A percentile compares a stretch with the other conserved stretches of the same genome.
Evolutionary conservation across 2,888 invertebrate species (phyloP).

Genomic region (Spicauda simplicius): DNA sequence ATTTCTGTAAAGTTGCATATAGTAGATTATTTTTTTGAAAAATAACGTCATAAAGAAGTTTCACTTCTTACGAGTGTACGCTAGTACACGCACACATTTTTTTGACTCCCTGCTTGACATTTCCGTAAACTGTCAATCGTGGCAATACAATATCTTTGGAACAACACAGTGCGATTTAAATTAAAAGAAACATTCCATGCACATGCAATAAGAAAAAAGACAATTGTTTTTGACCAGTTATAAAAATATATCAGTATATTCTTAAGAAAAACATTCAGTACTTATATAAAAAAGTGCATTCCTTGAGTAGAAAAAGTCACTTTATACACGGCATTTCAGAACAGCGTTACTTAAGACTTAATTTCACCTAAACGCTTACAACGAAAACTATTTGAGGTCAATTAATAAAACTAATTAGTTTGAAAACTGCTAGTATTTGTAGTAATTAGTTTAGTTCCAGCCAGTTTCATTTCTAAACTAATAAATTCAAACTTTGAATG

Average conservation of each 20-base stretch:
- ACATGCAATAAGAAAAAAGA: slow-evolving; percentile 3
- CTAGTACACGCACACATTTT: too few relatives aligned
- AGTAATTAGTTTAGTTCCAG: too few relatives aligned
- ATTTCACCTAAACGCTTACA: neutral
- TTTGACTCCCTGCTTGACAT: too few relatives aligned
- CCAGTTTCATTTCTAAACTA: too few relatives aligned
- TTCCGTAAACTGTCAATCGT: neutral
- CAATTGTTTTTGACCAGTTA: neutral
- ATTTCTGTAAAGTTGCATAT: too few relatives aligned
- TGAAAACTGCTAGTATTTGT: neutral
- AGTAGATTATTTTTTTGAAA: too few relatives aligned
- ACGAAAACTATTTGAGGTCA: neutral
- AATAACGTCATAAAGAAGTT: too few relatives aligned
- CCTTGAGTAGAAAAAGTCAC: neutral
- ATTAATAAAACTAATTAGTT: neutral
- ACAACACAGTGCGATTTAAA: neutral
- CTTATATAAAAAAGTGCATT: neutral
- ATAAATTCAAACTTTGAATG: too few relatives aligned
- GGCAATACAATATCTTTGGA: neutral
- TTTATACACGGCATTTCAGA: too few relatives aligned
- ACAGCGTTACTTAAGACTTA: neutral
- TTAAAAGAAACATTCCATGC: neutral
- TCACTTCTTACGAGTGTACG: too few relatives aligned
- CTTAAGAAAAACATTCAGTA: too few relatives aligned
- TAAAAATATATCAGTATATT: neutral